Evolutionary conservation across 2,797 vertebrate species (phyloP), one percentile per base, ranked within the genome.

Genomic region (Rhincodon typus): DNA sequence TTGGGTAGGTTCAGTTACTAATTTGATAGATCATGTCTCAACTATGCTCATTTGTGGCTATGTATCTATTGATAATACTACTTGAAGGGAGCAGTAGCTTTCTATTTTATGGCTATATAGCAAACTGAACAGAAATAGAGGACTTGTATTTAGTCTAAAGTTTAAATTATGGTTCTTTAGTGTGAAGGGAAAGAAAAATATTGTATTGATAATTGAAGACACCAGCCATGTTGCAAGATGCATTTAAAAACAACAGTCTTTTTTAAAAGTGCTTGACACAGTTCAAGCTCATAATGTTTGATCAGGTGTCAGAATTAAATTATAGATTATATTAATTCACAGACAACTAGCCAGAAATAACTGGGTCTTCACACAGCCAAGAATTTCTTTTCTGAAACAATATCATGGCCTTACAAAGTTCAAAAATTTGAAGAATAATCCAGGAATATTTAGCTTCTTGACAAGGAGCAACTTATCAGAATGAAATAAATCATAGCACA

Each of bases 271-370:
- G 72, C 46, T 50, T 50, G 21, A 25, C 50, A n/a, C 25, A 70
- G 30, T 62, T 90, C 53, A 3, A 53, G 34, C 6, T 8, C 34
- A 27, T n/a, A 50, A 72, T 19, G 34, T 66, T 91, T 91, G 88
- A 91, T 91, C 57, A 91, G 88, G 67, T 15, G 50, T 30, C 25
- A 94, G 38, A 91, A 69, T 67, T 69, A 72, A 94, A 94, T 42
- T 94, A 66, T 94, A 72, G 42, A 94, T 17, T 42, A 69, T 67
- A 46, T 12, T 69, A 42, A 27, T 42, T 4, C 38, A 66, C 66
- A 69, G 13, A 69, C 38, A 7, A 94, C 27, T 27, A 69, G 25
- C 66, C 34, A 70, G 66, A 15, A 70, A 70, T 70, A 94, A 38
- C 38, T 46, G n/a, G 23, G 38, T 21, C 38, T 87, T 3, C 10